A percentile compares a stretch with the other conserved stretches of the same genome.
These are phyloP conservation scores for Glyptemys insculpta DNA, from an alignment of 2,797 vertebrate species.

Conservation along the genomic window DNA sequence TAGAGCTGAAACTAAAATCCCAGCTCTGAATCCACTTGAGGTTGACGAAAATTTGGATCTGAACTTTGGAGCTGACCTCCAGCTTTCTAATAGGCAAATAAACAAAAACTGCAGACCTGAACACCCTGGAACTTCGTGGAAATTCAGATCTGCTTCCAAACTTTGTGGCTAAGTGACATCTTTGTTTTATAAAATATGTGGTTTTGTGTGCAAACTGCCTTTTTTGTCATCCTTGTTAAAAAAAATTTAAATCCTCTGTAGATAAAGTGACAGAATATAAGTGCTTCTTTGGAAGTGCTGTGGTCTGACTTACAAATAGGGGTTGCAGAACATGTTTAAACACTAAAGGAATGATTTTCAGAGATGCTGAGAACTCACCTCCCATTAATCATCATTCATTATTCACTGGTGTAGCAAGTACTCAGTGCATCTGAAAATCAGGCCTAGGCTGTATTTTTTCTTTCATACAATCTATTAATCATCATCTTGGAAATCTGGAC, in stretches of 20 bases:
- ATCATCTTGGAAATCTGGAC: too few relatives aligned
- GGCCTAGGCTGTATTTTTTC: neutral
- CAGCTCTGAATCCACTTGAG: neutral
- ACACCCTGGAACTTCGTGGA: neutral
- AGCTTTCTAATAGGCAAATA: neutral
- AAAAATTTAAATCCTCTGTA: neutral
- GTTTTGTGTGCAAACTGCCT: neutral
- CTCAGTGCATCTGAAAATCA: neutral
- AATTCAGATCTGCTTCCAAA: neutral
- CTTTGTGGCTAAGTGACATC: neutral
- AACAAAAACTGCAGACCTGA: accelerated
- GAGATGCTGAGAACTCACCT: neutral
- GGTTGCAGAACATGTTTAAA: neutral
- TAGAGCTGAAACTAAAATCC: neutral
- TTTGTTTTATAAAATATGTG: neutral
- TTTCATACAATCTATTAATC: neutral
- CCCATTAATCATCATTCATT: neutral
- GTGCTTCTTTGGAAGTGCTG: neutral
- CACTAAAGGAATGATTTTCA: neutral
- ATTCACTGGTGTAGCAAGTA: neutral
- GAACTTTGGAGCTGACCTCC: neutral
- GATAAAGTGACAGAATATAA: neutral
- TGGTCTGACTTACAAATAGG: neutral
- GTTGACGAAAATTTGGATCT: neutral
- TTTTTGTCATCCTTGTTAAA: neutral